Base-by-base conservation (phyloP, 2,888 invertebrate genomes). In the Aplocera efformata region DNA sequence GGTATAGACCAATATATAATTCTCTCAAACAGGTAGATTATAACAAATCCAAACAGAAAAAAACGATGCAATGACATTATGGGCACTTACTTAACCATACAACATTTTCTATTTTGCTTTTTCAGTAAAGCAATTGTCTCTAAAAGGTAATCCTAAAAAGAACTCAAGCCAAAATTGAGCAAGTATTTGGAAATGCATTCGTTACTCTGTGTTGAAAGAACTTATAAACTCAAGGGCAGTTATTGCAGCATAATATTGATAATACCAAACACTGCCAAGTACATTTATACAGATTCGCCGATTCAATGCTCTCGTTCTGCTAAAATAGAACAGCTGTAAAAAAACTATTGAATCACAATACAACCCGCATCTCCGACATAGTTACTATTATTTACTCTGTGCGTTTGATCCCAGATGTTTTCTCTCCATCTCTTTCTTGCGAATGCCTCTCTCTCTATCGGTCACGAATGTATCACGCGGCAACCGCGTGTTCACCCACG, bases 321-420 rank as follows among this genome's bases (percentile, higher is more conserved):
- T 50, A 39, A 54, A 59, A 56, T 57, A 52, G 54, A 47, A 35
- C 51, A 36, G 42, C 47, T 43, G 44, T 42, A 56, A 56, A 59
- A 3, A 67, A 60, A 63, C 51, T 56, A 63, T 58, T 58, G 53
- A 63, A 60, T 56, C 58, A 56, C 48, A 60, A 17, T 3, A 17
- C 13, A n/a, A n/a, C n/a, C n/a, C n/a, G n/a, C n/a, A n/a, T n/a
- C n/a, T n/a, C n/a, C n/a, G n/a, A n/a, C n/a, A n/a, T n/a, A n/a
- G n/a, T n/a, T n/a, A n/a, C n/a, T n/a, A n/a, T n/a, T n/a, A n/a
- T n/a, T n/a, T n/a, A n/a, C n/a, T n/a, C n/a, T n/a, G n/a, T n/a
- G 26, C 50, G 36, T 42, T 33, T 43, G 64, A 63, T 66, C 67
- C 67, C 67, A 73, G 69, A 69, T 74, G 74, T 74, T 74, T 74